These are phyloP conservation scores for Clamator glandarius DNA, from an alignment of 2,797 vertebrate species.

Conservation along the genomic window DNA sequence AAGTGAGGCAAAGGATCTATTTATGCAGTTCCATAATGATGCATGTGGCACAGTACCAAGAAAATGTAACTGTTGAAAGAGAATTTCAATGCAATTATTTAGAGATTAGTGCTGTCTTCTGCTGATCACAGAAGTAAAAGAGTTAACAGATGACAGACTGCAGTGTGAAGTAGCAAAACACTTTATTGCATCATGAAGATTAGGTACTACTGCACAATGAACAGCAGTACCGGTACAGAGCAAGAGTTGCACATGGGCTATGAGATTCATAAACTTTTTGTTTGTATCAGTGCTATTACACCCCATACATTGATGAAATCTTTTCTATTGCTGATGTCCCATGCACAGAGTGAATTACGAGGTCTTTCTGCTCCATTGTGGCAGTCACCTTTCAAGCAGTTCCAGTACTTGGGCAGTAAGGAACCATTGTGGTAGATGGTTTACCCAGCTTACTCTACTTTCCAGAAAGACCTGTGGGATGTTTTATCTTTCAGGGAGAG, in stretches of 20 bases:
- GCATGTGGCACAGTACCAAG: neutral
- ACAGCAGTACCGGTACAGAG: neutral
- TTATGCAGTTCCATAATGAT: neutral
- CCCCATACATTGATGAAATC: neutral
- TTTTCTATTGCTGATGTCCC: neutral
- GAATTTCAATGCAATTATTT: neutral
- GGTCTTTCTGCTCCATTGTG: neutral
- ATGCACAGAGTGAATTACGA: neutral
- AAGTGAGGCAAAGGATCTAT: neutral
- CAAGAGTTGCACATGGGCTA: neutral
- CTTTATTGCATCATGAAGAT: fast-evolving
- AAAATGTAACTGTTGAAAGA: neutral
- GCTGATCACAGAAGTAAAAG: neutral
- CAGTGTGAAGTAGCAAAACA: neutral
- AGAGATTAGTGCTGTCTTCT: neutral
- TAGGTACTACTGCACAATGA: neutral
- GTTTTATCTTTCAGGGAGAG: neutral
- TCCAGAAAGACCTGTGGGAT: neutral
- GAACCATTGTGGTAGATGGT: neutral
- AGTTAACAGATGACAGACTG: neutral
- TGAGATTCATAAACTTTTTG: neutral
- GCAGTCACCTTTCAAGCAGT: neutral
- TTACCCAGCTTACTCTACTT: neutral
- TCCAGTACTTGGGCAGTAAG: neutral
- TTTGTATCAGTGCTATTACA: neutral